Conservation (phyloP, 2,797 vertebrate genomes). For the Danio choprae region DNA sequence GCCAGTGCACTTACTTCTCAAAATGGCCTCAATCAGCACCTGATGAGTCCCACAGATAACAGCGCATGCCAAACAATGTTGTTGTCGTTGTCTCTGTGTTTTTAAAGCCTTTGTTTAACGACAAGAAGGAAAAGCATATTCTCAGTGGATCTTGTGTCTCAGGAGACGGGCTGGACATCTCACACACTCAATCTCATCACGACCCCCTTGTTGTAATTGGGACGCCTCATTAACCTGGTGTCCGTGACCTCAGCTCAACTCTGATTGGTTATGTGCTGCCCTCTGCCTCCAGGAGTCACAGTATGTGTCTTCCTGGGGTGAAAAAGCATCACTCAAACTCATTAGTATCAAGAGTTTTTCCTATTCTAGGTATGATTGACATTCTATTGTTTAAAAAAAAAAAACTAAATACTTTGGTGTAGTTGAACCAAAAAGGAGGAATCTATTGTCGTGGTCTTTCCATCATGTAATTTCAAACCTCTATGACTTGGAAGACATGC, state of each 20-base stretch:
- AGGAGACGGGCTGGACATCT: constrained; percentile 30
- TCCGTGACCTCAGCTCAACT: constrained; percentile 25
- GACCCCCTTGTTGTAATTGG: not conserved
- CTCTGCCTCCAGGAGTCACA: constrained; percentile 3
- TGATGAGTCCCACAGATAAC: constrained; percentile 74
- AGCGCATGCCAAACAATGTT: constrained; percentile 15
- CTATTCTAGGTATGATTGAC: constrained; percentile 10
- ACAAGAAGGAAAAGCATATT: constrained; percentile 27
- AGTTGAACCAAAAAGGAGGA: not conserved
- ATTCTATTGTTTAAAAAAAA: not conserved
- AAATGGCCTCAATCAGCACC: constrained; percentile 73
- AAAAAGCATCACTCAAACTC: constrained; percentile 19
- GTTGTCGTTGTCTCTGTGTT: constrained; percentile 36
- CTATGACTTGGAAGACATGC: too few species aligned
- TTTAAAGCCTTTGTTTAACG: constrained; percentile 53
- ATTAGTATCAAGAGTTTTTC: not conserved
- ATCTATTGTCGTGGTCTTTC: not conserved
- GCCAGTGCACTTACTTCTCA: constrained; percentile 70
- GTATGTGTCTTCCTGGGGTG: constrained; percentile 17
- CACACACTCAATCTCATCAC: constrained; percentile 18
- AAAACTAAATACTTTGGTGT: not conserved
- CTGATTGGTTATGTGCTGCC: not conserved
- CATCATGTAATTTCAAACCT: not conserved
- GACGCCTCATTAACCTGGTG: constrained; percentile 48
- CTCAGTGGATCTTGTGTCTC: constrained; percentile 48